Percentiles rank a stretch among this genome's conserved stretches.
These are phyloP conservation scores for Clarias macrocephalus DNA, from an alignment of 2,113 vertebrate species.

Conservation along the genomic window DNA sequence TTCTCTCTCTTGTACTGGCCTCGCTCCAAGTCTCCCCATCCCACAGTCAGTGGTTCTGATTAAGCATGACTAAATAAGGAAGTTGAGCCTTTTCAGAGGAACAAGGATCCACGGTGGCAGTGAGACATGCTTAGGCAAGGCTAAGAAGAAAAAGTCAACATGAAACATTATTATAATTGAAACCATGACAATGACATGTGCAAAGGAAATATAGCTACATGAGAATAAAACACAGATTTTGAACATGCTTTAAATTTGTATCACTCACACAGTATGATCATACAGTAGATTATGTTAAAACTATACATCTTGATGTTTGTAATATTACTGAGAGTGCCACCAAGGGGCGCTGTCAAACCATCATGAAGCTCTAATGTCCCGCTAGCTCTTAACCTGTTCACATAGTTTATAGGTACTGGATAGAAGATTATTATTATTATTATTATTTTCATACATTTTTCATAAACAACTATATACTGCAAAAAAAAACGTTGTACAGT, in stretches of 20 bases:
- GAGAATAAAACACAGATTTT: background rate
- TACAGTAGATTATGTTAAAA: background rate
- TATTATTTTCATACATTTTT: background rate
- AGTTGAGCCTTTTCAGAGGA: slow-evolving; percentile 29
- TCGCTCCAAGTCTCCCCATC: slow-evolving; percentile 36
- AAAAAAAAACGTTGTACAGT: background rate
- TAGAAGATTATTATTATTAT: too few species aligned
- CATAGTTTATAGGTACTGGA: too few species aligned
- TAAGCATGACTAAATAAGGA: slow-evolving; percentile 59
- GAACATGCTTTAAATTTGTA: too few species aligned
- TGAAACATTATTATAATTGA: background rate
- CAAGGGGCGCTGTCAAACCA: background rate
- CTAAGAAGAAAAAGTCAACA: background rate
- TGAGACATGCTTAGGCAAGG: background rate
- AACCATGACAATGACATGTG: background rate
- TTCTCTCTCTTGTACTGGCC: slow-evolving; percentile 29
- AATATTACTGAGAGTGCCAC: background rate
- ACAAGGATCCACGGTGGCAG: background rate
- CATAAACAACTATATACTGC: background rate
- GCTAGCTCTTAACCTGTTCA: background rate
- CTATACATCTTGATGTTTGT: background rate
- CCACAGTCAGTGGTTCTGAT: slow-evolving; percentile 27
- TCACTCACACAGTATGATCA: too few species aligned
- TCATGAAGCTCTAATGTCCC: background rate
- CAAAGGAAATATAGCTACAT: background rate